phyloP scores from a whole-genome alignment of 2,113 vertebrate genomes.

The Siphamia tubifer region DNA sequence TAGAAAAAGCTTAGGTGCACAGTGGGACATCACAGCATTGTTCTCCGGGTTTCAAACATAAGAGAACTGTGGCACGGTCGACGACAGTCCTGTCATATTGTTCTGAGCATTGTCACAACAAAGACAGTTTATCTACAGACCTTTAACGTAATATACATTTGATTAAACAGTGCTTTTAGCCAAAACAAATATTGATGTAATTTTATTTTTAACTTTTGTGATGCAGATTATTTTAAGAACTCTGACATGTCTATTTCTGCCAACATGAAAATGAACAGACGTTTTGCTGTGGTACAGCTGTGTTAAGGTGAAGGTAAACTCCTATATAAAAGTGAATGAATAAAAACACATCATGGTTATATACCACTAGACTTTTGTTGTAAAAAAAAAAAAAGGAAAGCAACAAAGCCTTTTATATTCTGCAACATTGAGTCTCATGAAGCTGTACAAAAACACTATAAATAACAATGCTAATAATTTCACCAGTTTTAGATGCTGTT shows the following conservation, averaged over 20 bases:
- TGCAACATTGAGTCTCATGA: background rate
- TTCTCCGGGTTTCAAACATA: conserved; percentile 34
- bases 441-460: background rate
- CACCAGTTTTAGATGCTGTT: conserved; percentile 63
- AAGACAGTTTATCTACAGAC: background rate
- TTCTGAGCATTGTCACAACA: background rate
- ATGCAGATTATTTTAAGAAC: too few species aligned
- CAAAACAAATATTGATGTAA: too few species aligned
- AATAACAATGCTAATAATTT: conserved; percentile 2
- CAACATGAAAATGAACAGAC: too few species aligned
- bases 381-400: too few species aligned
- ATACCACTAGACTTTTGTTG: too few species aligned
- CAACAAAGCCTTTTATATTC: too few species aligned
- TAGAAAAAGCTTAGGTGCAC: conserved; percentile 38
- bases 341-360: too few species aligned
- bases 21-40: conserved; percentile 59
- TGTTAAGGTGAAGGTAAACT: too few species aligned
- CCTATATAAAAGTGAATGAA: too few species aligned
- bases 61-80: conserved; percentile 5
- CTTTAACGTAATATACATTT: background rate
- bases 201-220: too few species aligned
- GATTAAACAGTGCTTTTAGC: background rate
- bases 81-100: conserved; percentile 11
- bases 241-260: too few species aligned
- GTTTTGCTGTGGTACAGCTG: too few species aligned